phyloP scores from a whole-genome alignment of 2,888 invertebrate genomes.

The Lithophane ornitopus region DNA sequence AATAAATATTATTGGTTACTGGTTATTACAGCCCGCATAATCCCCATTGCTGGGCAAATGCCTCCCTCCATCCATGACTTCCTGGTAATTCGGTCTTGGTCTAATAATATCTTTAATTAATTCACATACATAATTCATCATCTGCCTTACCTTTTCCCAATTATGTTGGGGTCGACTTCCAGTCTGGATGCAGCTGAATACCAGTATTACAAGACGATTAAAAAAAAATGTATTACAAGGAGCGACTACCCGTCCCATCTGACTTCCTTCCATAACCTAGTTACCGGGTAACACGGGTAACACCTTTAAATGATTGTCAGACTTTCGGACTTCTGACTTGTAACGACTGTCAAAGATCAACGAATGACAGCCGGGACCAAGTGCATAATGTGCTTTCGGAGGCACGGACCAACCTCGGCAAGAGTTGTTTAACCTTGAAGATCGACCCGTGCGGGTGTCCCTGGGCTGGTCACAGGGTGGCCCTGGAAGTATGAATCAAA shows the following conservation, averaged over 20 bases:
- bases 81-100: not conserved
- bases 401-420: not conserved
- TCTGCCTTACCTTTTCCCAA: not conserved
- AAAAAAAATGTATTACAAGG: not conserved
- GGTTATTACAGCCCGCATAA: not conserved
- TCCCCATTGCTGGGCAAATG: not conserved
- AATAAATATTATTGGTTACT: not conserved
- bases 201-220: not conserved
- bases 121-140: too few species aligned
- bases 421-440: not conserved
- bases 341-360: not conserved
- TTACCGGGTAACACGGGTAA: not conserved
- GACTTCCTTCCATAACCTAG: not conserved
- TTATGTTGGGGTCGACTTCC: too few species aligned
- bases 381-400: not conserved
- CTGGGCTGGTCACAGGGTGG: too few species aligned
- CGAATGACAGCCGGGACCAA: not conserved
- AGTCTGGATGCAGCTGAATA: not conserved
- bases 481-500: too few species aligned
- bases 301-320: not conserved
- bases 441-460: not conserved
- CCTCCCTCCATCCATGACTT: not conserved
- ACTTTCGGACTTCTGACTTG: not conserved
- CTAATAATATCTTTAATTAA: not conserved
- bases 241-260: not conserved